Evolutionary conservation across 53 echinoderm and acorn worm genomes (phyloP).

Genomic region (Holothuria scabra): DNA sequence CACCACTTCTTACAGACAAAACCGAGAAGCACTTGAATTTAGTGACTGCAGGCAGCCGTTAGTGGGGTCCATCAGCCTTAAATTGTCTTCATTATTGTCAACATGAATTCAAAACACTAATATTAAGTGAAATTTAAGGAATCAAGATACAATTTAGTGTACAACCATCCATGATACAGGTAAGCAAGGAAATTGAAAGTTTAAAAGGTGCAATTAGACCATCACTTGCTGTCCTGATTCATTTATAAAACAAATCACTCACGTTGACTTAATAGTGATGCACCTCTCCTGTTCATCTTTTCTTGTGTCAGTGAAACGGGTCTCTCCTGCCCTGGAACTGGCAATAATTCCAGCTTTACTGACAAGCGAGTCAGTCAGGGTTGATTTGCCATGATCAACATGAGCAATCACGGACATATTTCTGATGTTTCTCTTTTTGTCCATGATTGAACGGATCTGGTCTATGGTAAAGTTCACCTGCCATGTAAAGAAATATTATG

Average conservation of each 20-base stretch:
- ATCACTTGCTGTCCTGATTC: no score
- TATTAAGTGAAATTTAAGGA: background rate
- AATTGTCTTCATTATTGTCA: no score
- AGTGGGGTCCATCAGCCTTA: no score
- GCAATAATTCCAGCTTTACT: constrained; percentile 96
- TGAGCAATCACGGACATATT: constrained; percentile 99
- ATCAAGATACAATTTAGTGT: no score
- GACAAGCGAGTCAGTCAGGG: constrained; percentile 93
- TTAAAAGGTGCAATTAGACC: no score
- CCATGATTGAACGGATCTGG: constrained; percentile 97
- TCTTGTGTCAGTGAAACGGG: constrained; percentile 90
- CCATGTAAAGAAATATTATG: background rate
- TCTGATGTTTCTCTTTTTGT: constrained; percentile 91
- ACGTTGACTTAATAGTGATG: constrained; percentile 99
- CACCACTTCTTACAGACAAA: background rate
- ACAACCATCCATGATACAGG: no score
- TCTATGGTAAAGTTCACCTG: constrained; percentile 98
- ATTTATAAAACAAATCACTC: constrained; percentile 46
- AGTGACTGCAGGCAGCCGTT: no score
- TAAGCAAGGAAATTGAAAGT: no score
- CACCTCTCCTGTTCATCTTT: constrained; percentile 96
- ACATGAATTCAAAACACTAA: no score
- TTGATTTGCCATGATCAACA: constrained; percentile 98
- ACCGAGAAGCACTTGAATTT: no score
- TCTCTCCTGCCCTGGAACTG: constrained; percentile 77